Evolutionary conservation across 2,888 invertebrate genomes (phyloP).

Genomic region (Macrostomum cliftonense): DNA sequence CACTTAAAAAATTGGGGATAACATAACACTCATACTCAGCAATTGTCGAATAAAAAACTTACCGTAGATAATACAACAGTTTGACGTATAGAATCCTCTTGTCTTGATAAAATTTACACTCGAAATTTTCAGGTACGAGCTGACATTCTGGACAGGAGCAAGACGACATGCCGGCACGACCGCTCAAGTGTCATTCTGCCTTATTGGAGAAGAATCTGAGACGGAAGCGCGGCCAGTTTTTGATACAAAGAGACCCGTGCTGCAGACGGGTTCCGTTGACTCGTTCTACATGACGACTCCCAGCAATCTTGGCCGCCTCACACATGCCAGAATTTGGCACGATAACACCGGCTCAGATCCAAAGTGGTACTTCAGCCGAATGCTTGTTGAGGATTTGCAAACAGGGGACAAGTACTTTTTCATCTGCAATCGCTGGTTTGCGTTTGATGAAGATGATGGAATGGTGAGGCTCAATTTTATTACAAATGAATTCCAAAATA

Average conservation of each 20-base stretch:
- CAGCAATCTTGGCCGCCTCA: slow-evolving; percentile 6
- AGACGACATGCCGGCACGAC: slow-evolving; percentile 8
- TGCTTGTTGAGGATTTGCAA: slow-evolving; percentile 22
- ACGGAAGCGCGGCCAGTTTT: slow-evolving; percentile 22
- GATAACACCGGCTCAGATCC: slow-evolving; percentile 22
- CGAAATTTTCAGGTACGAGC: not conserved
- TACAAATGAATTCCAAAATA: too few species aligned
- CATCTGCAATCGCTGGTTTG: slow-evolving; percentile 15
- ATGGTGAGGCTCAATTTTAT: slow-evolving; percentile 13
- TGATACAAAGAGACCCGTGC: slow-evolving; percentile 20
- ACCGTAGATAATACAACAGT: too few species aligned
- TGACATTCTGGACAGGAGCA: too few species aligned
- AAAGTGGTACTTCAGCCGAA: slow-evolving; percentile 23
- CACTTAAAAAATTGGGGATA: too few species aligned
- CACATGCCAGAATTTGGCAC: slow-evolving; percentile 20
- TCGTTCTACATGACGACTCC: slow-evolving; percentile 28
- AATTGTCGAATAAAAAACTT: too few species aligned
- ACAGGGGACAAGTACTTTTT: slow-evolving; percentile 18
- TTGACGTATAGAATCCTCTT: too few species aligned
- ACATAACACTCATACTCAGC: too few species aligned
- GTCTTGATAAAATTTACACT: too few species aligned
- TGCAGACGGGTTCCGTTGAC: slow-evolving; percentile 23
- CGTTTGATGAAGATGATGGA: slow-evolving; percentile 16
- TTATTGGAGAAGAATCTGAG: slow-evolving; percentile 25
- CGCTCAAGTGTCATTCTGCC: slow-evolving; percentile 19